Base-by-base conservation (phyloP, 2,888 invertebrate species). In the Nezara viridula region DNA sequence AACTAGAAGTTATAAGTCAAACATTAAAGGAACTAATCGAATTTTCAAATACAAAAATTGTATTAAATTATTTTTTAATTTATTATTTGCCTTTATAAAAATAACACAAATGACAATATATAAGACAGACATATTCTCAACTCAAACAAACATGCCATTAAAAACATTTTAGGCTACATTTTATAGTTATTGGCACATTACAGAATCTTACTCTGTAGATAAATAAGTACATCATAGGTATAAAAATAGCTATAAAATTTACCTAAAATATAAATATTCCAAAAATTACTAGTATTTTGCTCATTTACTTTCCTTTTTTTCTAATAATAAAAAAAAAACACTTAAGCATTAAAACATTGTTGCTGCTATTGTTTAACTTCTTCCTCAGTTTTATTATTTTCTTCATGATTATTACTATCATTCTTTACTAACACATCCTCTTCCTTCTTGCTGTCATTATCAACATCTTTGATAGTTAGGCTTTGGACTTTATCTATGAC, bases 401-500 rank as follows among this genome's bases (percentile, higher is more conserved):
- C 44, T 24, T 81, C n/a, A 44, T 32, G 24, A 0, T 81, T 81
- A 47, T 47, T 47, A 88, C 77, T 90, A 52, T 88, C 90, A 87
- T 90, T 89, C 89, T 90, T 90, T n/a, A 37, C 66, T 37, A 37
- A 37, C 85, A 86, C 89, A 88, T 90, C 90, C 89, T 90, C 90
- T 89, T 90, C 90, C 21, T 86, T 73, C 47, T n/a, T 85, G 49
- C 32, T 60, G 52, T 86, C 85, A 81, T 85, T 52, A 86, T 40
- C 87, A 66, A 55, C 81, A 47, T 88, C 86, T 81, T 60, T 77
- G 52, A 50, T 87, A n/a, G 44, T 86, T 73, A 50, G 27, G 49
- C 87, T 49, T 40, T 81, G 87, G 49, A 81, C 86, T 92, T 95
- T 94, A 91, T 94, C 92, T 40, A 94, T 94, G 73, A 95, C 94